Percentiles rank a stretch among this genome's conserved stretches.
These are phyloP conservation scores for Dasypolia templi DNA, from an alignment of 2,888 invertebrate species.

Conservation along the genomic window DNA sequence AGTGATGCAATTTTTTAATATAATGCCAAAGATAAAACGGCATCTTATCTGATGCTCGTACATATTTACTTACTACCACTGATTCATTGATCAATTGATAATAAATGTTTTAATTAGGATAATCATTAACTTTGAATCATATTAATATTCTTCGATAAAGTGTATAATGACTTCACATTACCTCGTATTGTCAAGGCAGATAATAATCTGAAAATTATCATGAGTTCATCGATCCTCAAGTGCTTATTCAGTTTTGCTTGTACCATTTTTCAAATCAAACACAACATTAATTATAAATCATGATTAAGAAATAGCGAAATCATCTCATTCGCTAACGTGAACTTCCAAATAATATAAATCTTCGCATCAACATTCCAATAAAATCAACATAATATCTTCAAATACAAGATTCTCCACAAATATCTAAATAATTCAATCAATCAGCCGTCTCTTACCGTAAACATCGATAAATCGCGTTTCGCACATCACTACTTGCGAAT, in stretches of 20 bases:
- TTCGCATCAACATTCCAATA: slow-evolving; percentile 29
- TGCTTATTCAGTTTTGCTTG: neutral
- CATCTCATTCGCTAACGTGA: slow-evolving; percentile 27
- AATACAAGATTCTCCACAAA: slow-evolving; percentile 31
- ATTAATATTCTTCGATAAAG: slow-evolving; percentile 19
- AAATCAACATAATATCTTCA: slow-evolving; percentile 42
- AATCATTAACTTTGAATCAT: slow-evolving; percentile 26
- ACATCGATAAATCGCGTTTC: slow-evolving; percentile 61
- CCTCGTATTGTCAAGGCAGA: slow-evolving; percentile 12
- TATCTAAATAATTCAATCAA: slow-evolving; percentile 59
- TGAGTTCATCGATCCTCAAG: neutral
- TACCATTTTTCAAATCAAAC: no score
- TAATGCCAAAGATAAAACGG: slow-evolving; percentile 32
- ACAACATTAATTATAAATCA: slow-evolving; percentile 21
- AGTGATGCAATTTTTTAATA: slow-evolving; percentile 17
- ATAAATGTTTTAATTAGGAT: slow-evolving; percentile 24
- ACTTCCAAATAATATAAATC: slow-evolving; percentile 36
- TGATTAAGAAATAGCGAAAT: slow-evolving; percentile 14
- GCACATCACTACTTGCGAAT: slow-evolving; percentile 56
- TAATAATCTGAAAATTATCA: slow-evolving; percentile 4
- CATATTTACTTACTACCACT: slow-evolving; percentile 1
- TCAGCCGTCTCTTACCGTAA: slow-evolving; percentile 40
- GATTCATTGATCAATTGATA: slow-evolving; percentile 22
- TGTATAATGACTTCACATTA: slow-evolving; percentile 8
- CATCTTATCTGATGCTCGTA: no score